These are phyloP conservation scores for Meliscaeva auricollis DNA, from an alignment of 2,888 invertebrate genomes.

Conservation along the genomic window DNA sequence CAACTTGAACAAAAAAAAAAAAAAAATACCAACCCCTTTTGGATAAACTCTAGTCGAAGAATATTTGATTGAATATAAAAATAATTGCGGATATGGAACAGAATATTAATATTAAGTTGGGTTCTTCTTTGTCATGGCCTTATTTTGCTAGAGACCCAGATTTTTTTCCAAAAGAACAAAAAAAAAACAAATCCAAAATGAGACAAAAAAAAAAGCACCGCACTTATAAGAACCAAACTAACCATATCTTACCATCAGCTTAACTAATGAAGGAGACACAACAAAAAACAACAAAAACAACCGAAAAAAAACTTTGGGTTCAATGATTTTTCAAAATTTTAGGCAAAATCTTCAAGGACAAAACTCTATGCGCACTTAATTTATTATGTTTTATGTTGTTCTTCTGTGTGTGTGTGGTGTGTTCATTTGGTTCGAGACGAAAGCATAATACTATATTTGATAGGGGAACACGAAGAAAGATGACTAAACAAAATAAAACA, in stretches of 20 bases:
- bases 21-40: background rate
- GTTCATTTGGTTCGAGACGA: background rate
- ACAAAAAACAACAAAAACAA: conserved; percentile 15
- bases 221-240: conserved; percentile 45
- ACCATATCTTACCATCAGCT: conserved; percentile 45
- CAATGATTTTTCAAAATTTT: conserved; percentile 65
- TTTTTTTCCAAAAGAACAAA: background rate
- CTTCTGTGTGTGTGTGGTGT: conserved; percentile 13
- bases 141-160: background rate
- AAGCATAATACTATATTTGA: background rate
- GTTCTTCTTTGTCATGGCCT: background rate
- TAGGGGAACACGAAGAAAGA: conserved; percentile 4
- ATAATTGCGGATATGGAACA: conserved; percentile 64
- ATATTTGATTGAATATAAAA: conserved; percentile 50
- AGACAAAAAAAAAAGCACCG: conserved; percentile 32
- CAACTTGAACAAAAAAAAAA: background rate
- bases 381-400: conserved; percentile 28
- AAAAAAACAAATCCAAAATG: background rate
- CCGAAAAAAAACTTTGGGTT: conserved; percentile 42
- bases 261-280: conserved; percentile 55
- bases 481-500: conserved; percentile 6
- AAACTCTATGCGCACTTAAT: conserved; percentile 63
- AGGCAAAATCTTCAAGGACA: conserved; percentile 72
- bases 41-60: background rate
- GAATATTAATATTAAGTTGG: conserved; percentile 69